These are phyloP conservation scores for Poecilia latipinna DNA, from an alignment of 2,113 vertebrate species.

Conservation along the genomic window DNA sequence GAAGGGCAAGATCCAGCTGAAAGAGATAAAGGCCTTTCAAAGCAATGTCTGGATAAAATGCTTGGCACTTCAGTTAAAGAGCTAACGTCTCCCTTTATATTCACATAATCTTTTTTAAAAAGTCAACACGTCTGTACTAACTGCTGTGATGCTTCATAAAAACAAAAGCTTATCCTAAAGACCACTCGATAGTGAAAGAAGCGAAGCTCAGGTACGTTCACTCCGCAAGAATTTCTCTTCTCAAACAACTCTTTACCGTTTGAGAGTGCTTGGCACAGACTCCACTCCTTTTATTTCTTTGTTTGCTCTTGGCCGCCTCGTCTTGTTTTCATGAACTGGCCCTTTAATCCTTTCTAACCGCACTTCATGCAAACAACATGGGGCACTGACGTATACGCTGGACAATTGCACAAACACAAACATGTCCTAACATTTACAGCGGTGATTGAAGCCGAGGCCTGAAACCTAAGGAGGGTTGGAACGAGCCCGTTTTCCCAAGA, in stretches of 20 bases:
- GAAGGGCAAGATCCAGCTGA: slow-evolving; percentile 21
- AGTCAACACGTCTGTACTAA: slow-evolving; percentile 44
- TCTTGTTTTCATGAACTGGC: slow-evolving; percentile 58
- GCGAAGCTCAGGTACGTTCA: slow-evolving; percentile 43
- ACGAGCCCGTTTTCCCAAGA: slow-evolving; percentile 44
- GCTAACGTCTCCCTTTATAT: slow-evolving; percentile 22
- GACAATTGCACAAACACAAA: slow-evolving; percentile 69
- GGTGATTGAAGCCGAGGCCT: slow-evolving; percentile 47
- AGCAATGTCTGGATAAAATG: slow-evolving; percentile 73
- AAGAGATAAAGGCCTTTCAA: slow-evolving; percentile 25
- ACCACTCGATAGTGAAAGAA: slow-evolving; percentile 23
- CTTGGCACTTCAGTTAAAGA: slow-evolving; percentile 12
- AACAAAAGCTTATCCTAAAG: slow-evolving; percentile 41
- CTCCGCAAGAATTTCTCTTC: slow-evolving; percentile 41
- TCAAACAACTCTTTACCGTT: slow-evolving; percentile 38
- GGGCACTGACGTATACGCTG: slow-evolving; percentile 47
- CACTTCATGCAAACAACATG: slow-evolving; percentile 61
- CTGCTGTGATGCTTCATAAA: slow-evolving; percentile 29
- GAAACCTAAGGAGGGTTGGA: slow-evolving; percentile 35
- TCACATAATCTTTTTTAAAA: slow-evolving; percentile 40
- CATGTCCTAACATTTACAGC: slow-evolving; percentile 72
- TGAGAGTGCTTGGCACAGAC: slow-evolving; percentile 42
- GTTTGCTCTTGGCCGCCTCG: slow-evolving; percentile 47
- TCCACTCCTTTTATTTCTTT: slow-evolving; percentile 34
- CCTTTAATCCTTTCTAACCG: slow-evolving; percentile 57